phyloP scores from a whole-genome alignment of 2,888 invertebrate species.

The Meteorus cinctellus region DNA sequence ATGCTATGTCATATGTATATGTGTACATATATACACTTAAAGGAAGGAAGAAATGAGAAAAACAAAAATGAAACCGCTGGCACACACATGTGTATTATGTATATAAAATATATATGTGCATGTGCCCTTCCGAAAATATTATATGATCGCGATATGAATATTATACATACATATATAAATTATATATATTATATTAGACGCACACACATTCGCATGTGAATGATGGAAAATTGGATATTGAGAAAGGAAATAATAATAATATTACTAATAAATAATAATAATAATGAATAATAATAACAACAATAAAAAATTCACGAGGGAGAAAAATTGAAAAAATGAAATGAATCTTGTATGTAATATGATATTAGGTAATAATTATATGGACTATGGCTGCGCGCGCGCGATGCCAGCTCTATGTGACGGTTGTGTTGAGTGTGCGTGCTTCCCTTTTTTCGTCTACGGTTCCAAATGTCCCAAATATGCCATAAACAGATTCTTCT shows the following conservation, averaged over 20 bases:
- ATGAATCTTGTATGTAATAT: constrained; percentile 38
- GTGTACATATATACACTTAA: constrained; percentile 70
- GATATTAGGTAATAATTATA: constrained; percentile 51
- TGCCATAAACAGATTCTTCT: constrained; percentile 48
- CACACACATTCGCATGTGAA: constrained; percentile 45
- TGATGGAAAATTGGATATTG: constrained; percentile 26
- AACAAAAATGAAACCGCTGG: constrained; percentile 42
- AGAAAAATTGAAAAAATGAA: constrained; percentile 15
- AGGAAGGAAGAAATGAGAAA: constrained; percentile 12
- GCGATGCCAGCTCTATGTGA: constrained; percentile 71
- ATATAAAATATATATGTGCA: constrained; percentile 57
- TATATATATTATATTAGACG: constrained; percentile 35
- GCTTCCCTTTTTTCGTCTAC: constrained; percentile 64
- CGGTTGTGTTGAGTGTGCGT: constrained; percentile 72
- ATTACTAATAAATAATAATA: constrained; percentile 21
- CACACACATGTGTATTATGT: constrained; percentile 57
- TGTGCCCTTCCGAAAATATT: constrained; percentile 44
- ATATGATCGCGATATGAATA: constrained; percentile 33
- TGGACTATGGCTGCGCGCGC: constrained; percentile 67
- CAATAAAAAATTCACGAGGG: constrained; percentile 4
- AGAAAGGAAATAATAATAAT: constrained; percentile 28
- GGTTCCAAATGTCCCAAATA: constrained; percentile 45
- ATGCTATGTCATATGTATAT: constrained; percentile 71
- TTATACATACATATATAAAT: constrained; percentile 32
- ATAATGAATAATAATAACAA: constrained; percentile 1